These are phyloP conservation scores for Megalops atlanticus DNA, from an alignment of 2,113 vertebrate species.

Conservation along the genomic window DNA sequence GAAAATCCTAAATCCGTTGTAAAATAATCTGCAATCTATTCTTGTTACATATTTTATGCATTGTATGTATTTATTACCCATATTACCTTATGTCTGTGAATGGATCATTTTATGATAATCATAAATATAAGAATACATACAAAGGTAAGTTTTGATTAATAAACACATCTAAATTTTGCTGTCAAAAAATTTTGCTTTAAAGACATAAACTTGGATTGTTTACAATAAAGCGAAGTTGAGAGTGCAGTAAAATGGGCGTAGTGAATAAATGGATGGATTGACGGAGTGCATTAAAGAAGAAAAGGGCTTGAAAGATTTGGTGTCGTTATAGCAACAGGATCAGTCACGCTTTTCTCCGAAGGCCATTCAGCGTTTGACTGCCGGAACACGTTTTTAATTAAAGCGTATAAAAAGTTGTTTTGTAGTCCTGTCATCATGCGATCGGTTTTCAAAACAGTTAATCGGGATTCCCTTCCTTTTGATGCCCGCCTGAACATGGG, in stretches of 20 bases:
- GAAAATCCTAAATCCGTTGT: not conserved
- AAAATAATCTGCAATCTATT: not conserved
- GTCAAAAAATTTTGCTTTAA: slow-evolving; percentile 18
- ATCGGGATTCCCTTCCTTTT: slow-evolving; percentile 68
- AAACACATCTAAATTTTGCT: slow-evolving; percentile 13
- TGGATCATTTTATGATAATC: not conserved
- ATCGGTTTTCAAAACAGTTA: slow-evolving; percentile 67
- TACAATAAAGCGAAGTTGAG: slow-evolving; percentile 25
- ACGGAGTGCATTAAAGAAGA: slow-evolving; percentile 59
- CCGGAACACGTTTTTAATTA: slow-evolving; percentile 68
- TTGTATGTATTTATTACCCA: not conserved
- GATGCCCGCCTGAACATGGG: slow-evolving; percentile 66
- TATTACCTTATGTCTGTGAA: too few species aligned
- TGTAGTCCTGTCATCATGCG: slow-evolving; percentile 65
- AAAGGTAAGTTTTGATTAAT: slow-evolving; percentile 13
- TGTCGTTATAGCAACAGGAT: slow-evolving; percentile 80
- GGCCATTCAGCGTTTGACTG: slow-evolving; percentile 72
- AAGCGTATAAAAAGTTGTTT: slow-evolving; percentile 70
- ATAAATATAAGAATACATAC: not conserved
- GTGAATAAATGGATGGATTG: slow-evolving; percentile 54
- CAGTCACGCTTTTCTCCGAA: slow-evolving; percentile 72
- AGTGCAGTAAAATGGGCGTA: slow-evolving; percentile 42
- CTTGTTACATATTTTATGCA: not conserved
- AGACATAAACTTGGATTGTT: slow-evolving; percentile 21
- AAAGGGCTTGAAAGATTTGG: slow-evolving; percentile 73